A percentile compares a stretch with the other conserved stretches of the same genome.
Evolutionary conservation across 2,113 vertebrate genomes (phyloP).

Genomic region (Phoxinus phoxinus): DNA sequence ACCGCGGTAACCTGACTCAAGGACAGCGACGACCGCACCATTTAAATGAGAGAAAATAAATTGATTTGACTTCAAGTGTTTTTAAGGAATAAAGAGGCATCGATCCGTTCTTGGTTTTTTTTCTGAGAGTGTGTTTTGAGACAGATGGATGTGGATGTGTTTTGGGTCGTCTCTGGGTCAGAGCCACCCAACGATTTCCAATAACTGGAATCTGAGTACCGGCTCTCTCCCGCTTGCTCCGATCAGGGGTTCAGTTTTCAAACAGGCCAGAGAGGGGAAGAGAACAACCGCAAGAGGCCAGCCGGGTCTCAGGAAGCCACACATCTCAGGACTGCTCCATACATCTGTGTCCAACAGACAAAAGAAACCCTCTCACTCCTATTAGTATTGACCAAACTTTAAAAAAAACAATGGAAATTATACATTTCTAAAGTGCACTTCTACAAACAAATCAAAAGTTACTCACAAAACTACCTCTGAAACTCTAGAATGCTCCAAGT

Average conservation of each 20-base stretch:
- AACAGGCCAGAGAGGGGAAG: slow-evolving; percentile 29
- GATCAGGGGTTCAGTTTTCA: slow-evolving; percentile 46
- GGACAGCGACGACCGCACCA: slow-evolving; percentile 29
- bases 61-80: slow-evolving; percentile 30
- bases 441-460: neutral
- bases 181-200: slow-evolving; percentile 51
- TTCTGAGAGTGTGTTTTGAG: slow-evolving; percentile 24
- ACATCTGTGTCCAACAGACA: slow-evolving; percentile 30
- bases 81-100: slow-evolving; percentile 42
- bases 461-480: neutral
- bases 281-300: slow-evolving; percentile 26
- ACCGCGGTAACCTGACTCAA: slow-evolving; percentile 37
- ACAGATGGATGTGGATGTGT: slow-evolving; percentile 37
- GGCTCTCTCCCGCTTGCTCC: slow-evolving; percentile 4
- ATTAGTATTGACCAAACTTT: slow-evolving; percentile 16
- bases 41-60: neutral
- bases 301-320: slow-evolving; percentile 23
- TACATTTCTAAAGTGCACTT: neutral
- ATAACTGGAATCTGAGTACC: slow-evolving; percentile 44
- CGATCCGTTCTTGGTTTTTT: slow-evolving; percentile 21
- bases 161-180: slow-evolving; percentile 42
- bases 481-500: slow-evolving; percentile 14
- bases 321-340: slow-evolving; percentile 16
- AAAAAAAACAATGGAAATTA: neutral
- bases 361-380: neutral